phyloP scores from a whole-genome alignment of 2,797 vertebrate species.

The Danio jaintianensis region DNA sequence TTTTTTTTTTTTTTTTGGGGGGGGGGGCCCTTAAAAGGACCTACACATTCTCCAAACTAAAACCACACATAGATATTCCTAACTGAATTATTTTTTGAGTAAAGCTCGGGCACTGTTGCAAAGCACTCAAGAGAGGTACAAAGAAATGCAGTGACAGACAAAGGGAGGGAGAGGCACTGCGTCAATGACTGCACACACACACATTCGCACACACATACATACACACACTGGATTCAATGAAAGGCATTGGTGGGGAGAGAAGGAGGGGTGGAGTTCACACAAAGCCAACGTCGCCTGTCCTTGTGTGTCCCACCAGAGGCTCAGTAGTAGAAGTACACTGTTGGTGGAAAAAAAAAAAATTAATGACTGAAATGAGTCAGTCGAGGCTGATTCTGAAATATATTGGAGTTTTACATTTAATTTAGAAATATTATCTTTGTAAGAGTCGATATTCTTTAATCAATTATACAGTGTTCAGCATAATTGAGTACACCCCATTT shows the following conservation, averaged over 20 bases:
- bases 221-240: conserved; percentile 52
- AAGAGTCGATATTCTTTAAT: no score
- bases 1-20: background rate
- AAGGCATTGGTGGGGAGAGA: conserved; percentile 54
- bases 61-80: conserved; percentile 8
- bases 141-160: conserved; percentile 23
- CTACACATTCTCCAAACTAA: conserved; percentile 5
- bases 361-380: background rate
- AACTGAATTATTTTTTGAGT: conserved; percentile 12
- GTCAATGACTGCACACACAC: conserved; percentile 40
- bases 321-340: conserved; percentile 84
- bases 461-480: no score
- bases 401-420: background rate
- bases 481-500: no score
- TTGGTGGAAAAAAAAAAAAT: conserved; percentile 34
- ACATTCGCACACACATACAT: conserved; percentile 13
- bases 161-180: conserved; percentile 55
- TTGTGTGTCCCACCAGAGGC: conserved; percentile 55
- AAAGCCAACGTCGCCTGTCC: conserved; percentile 45
- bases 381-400: background rate
- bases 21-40: background rate
- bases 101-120: conserved; percentile 34
- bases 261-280: conserved; percentile 51
- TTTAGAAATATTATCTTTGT: no score
- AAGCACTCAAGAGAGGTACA: conserved; percentile 37